Conservation (phyloP, 1,140 invertebrate genomes). For the Nasonia longicornis region DNA sequence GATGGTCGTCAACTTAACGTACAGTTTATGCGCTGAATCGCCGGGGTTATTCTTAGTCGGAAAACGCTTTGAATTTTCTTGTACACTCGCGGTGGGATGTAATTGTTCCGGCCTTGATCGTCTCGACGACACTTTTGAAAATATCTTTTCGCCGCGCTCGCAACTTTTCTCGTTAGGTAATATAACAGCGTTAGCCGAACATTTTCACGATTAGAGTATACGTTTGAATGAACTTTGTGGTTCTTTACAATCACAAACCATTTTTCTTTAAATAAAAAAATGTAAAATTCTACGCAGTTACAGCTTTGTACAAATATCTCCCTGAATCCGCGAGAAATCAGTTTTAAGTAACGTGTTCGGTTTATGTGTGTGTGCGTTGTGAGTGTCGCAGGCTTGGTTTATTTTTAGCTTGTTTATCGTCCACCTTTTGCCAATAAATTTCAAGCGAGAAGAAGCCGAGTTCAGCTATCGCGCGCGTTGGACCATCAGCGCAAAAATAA, state of each 20-base stretch:
- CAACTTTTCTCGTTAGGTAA: not conserved
- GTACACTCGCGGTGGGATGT: not conserved
- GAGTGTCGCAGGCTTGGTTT: not conserved
- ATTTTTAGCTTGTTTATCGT: conserved; percentile 28
- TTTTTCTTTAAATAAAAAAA: not conserved
- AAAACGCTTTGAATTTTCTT: not conserved
- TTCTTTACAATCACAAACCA: not conserved
- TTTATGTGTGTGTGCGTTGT: no score
- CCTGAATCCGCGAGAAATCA: not conserved
- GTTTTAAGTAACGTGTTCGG: not conserved
- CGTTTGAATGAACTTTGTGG: not conserved
- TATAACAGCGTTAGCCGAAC: not conserved
- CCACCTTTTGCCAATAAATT: conserved; percentile 19
- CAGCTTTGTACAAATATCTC: not conserved
- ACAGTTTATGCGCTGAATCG: not conserved
- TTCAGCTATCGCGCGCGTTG: not conserved
- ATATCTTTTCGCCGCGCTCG: not conserved
- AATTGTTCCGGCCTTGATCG: not conserved
- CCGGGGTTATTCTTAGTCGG: not conserved
- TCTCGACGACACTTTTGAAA: not conserved
- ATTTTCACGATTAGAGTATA: not conserved
- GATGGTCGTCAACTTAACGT: not conserved
- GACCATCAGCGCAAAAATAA: not conserved
- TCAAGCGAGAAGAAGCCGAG: not conserved
- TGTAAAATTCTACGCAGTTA: no score